These are phyloP conservation scores for Sebastes vulpes DNA, from an alignment of 2,797 vertebrate genomes.

Conservation along the genomic window DNA sequence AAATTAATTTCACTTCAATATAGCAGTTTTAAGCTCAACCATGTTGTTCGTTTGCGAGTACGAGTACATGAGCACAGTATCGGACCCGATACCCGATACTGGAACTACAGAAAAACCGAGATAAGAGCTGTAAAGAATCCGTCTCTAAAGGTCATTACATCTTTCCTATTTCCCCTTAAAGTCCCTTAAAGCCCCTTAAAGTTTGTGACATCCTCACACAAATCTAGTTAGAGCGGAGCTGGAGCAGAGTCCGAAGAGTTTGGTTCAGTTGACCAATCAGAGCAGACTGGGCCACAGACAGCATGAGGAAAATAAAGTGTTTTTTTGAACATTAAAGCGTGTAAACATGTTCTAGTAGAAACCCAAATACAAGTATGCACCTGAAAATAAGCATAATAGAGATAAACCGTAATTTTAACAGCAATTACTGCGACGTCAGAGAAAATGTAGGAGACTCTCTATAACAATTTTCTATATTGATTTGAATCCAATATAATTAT, in stretches of 20 bases:
- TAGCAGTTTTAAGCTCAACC: too few species aligned
- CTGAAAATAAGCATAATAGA: neutral
- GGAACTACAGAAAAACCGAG: neutral
- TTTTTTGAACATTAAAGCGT: neutral
- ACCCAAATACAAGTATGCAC: neutral
- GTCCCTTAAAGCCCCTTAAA: too few species aligned
- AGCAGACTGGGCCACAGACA: neutral
- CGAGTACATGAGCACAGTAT: too few species aligned
- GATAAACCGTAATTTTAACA: conserved; percentile 18
- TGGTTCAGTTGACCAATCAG: neutral
- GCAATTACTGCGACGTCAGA: conserved; percentile 46
- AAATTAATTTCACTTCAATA: neutral
- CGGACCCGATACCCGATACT: too few species aligned
- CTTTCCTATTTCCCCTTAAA: conserved; percentile 3
- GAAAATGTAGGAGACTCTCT: conserved; percentile 10
- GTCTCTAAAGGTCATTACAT: neutral
- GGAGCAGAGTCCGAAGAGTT: neutral
- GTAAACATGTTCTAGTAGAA: neutral
- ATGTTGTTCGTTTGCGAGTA: too few species aligned
- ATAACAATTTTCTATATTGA: conserved; percentile 18
- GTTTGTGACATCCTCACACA: too few species aligned
- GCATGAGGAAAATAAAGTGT: neutral
- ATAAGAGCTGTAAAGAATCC: neutral
- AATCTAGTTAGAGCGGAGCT: too few species aligned
- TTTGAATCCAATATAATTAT: conserved; percentile 26